Evolutionary conservation across 2,797 vertebrate genomes (phyloP).

Genomic region (Phoebastria nigripes): DNA sequence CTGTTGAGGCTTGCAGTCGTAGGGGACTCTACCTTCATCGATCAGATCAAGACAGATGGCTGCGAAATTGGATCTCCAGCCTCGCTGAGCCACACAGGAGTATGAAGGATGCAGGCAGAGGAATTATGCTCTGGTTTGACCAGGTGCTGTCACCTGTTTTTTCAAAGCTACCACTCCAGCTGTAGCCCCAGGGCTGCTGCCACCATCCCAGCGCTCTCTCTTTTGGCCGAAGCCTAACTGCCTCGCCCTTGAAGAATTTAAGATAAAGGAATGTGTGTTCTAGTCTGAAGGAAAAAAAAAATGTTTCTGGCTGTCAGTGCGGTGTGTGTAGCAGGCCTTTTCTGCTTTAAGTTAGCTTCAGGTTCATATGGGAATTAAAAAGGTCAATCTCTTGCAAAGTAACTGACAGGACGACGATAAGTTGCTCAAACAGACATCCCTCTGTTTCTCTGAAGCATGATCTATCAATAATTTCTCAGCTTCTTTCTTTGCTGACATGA

Average conservation of each 20-base stretch:
- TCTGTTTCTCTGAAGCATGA: not conserved
- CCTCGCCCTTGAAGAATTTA: not conserved
- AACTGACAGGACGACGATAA: not conserved
- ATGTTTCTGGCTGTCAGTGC: not conserved
- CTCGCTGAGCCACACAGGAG: not conserved
- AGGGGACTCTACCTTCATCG: not conserved
- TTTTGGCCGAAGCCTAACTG: not conserved
- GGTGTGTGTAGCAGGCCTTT: not conserved
- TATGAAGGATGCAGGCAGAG: not conserved
- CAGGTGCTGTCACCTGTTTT: too few species aligned
- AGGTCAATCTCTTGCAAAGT: not conserved
- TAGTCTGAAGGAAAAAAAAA: not conserved
- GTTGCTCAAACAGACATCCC: not conserved
- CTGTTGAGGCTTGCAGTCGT: not conserved
- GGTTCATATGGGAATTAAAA: not conserved
- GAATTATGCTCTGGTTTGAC: not conserved
- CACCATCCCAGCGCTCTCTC: not conserved
- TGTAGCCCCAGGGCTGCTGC: not conserved
- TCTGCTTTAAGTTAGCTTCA: not conserved
- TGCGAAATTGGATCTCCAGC: not conserved
- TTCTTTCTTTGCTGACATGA: not conserved
- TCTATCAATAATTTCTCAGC: not conserved
- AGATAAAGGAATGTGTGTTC: not conserved
- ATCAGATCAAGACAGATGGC: slow-evolving; percentile 14
- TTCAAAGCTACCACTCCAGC: not conserved